These are phyloP conservation scores for Steatocranus sp. DNA, from an alignment of 2,797 vertebrate species.

Conservation along the genomic window DNA sequence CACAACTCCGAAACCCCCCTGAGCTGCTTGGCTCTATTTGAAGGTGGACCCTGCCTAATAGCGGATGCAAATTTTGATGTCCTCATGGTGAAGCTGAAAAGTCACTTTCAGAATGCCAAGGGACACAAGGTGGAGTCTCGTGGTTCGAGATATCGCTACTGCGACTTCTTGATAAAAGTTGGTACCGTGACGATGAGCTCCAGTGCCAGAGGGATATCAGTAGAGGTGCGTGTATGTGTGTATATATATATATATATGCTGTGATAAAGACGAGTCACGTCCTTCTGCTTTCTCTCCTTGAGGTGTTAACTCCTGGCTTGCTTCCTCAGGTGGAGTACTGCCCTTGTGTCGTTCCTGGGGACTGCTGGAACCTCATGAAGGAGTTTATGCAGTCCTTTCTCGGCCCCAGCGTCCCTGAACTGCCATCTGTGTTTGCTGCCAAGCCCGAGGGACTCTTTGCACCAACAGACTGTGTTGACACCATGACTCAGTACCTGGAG, in stretches of 20 bases:
- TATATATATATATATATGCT: background rate
- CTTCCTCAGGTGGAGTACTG: constrained; percentile 89
- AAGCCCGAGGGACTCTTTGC: constrained; percentile 87
- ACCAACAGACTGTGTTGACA: constrained; percentile 83
- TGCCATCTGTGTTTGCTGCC: constrained; percentile 82
- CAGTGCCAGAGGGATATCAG: constrained; percentile 91
- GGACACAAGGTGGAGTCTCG: constrained; percentile 96
- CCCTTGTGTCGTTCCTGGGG: constrained; percentile 90
- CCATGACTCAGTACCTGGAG: constrained; percentile 96
- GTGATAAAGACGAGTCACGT: background rate
- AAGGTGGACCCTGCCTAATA: constrained; percentile 88
- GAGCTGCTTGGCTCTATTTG: constrained; percentile 92
- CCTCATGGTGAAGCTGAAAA: constrained; percentile 97
- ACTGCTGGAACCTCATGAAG: constrained; percentile 95
- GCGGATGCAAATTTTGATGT: constrained; percentile 93
- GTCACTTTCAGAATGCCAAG: constrained; percentile 97
- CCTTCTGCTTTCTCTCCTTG: background rate
- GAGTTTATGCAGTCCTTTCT: constrained; percentile 97
- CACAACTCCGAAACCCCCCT: constrained; percentile 94
- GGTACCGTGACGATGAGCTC: constrained; percentile 93
- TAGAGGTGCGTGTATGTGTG: constrained; percentile 78
- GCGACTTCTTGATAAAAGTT: constrained; percentile 94
- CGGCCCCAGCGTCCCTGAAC: constrained; percentile 80
- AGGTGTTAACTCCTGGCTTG: background rate
- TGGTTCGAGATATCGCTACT: constrained; percentile 91